Percentiles rank a stretch among this genome's conserved stretches.
Evolutionary conservation across 2,888 invertebrate species (phyloP).

Genomic region (Rhimphoctona megacephalus): DNA sequence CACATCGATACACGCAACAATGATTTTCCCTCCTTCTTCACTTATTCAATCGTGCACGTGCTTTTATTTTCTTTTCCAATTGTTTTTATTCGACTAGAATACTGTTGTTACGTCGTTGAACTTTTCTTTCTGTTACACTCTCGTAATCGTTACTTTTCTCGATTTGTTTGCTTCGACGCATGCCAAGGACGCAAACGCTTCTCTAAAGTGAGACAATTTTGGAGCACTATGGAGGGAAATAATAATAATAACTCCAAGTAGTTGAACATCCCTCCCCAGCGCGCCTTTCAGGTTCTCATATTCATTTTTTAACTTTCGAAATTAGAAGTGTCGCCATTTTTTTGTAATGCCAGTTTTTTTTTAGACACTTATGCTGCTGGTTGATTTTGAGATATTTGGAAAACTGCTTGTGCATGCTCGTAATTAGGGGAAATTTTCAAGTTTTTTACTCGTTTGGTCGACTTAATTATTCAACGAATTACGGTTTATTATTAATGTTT

Average conservation of each 20-base stretch:
- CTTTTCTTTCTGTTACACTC: slow-evolving; percentile 42
- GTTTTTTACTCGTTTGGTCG: not conserved
- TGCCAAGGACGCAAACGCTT: slow-evolving; percentile 83
- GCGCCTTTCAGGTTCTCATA: slow-evolving; percentile 58
- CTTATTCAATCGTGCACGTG: not conserved
- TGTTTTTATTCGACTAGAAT: slow-evolving; percentile 53
- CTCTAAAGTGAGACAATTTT: slow-evolving; percentile 84
- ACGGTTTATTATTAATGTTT: not conserved
- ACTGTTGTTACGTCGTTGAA: slow-evolving; percentile 60
- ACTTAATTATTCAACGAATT: not conserved
- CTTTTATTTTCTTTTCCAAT: slow-evolving; percentile 65
- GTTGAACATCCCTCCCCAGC: slow-evolving; percentile 52
- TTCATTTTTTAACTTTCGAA: slow-evolving; percentile 21
- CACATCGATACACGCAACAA: slow-evolving; percentile 56
- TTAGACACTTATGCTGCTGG: not conserved
- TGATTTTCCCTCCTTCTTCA: slow-evolving; percentile 17
- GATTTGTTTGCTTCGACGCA: slow-evolving; percentile 74
- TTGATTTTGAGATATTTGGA: not conserved
- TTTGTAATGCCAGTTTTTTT: not conserved
- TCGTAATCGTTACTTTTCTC: slow-evolving; percentile 59
- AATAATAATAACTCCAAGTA: slow-evolving; percentile 72
- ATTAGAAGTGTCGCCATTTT: not conserved
- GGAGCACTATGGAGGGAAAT: slow-evolving; percentile 84
- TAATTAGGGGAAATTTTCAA: not conserved
- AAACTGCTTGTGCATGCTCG: not conserved